Evolutionary conservation across 2,113 vertebrate species (phyloP).

Genomic region (Acrocephalus kingi): DNA sequence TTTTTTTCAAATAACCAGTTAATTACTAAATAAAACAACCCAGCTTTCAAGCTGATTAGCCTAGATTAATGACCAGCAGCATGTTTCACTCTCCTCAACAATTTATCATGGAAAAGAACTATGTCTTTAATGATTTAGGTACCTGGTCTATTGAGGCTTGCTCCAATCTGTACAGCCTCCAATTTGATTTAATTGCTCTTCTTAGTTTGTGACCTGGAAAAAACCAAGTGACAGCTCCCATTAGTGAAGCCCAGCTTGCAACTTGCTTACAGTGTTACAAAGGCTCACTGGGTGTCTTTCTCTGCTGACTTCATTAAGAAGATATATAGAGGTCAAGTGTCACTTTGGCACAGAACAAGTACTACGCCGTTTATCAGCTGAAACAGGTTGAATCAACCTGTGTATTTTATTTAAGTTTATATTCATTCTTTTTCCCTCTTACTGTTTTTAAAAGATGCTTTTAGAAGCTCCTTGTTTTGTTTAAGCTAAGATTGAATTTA

Average conservation of each 20-base stretch:
- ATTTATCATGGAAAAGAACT: slow-evolving; percentile 93
- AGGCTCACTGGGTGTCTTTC: slow-evolving; percentile 73
- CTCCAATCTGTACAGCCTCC: slow-evolving; percentile 74
- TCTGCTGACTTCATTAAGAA: slow-evolving; percentile 79
- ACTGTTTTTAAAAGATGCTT: neutral
- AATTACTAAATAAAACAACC: slow-evolving; percentile 91
- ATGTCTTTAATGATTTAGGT: slow-evolving; percentile 91
- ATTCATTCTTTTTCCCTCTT: neutral
- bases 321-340: slow-evolving; percentile 78
- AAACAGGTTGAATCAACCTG: slow-evolving; percentile 57
- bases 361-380: slow-evolving; percentile 52
- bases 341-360: slow-evolving; percentile 64
- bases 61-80: slow-evolving; percentile 93
- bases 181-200: slow-evolving; percentile 90
- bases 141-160: slow-evolving; percentile 78
- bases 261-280: slow-evolving; percentile 76
- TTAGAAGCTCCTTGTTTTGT: slow-evolving; percentile 27
- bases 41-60: slow-evolving; percentile 87
- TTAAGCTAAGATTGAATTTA: neutral
- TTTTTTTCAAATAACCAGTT: slow-evolving; percentile 87
- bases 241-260: slow-evolving; percentile 80
- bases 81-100: slow-evolving; percentile 83
- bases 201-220: slow-evolving; percentile 85
- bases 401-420: slow-evolving; percentile 40
- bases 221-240: slow-evolving; percentile 85